These are phyloP conservation scores for Drosophila oshimai DNA, from an alignment of 1,140 invertebrate species.

Conservation along the genomic window DNA sequence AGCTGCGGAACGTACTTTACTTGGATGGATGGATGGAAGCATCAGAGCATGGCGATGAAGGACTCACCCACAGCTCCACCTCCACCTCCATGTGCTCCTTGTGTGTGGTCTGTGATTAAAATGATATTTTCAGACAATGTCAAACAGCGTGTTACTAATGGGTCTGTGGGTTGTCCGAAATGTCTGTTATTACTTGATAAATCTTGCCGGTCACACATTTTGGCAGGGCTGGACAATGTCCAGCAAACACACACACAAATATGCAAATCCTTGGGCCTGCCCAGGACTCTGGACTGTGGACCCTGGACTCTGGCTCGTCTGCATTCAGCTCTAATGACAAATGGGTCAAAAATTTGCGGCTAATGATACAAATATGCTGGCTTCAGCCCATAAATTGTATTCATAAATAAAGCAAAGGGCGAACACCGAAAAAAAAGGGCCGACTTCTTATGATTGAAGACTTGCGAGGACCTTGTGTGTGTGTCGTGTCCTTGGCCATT, in stretches of 20 bases:
- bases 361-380: constrained; percentile 78
- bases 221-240: constrained; percentile 47
- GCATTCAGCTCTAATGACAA: constrained; percentile 73
- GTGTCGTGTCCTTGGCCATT: constrained; percentile 38
- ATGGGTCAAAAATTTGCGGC: constrained; percentile 79
- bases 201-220: constrained; percentile 79
- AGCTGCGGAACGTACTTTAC: not conserved
- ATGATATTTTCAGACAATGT: constrained; percentile 80
- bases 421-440: not conserved
- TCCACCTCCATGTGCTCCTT: constrained; percentile 6
- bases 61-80: not conserved
- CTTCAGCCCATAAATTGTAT: constrained; percentile 72
- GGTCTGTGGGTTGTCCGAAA: constrained; percentile 80
- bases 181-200: constrained; percentile 81
- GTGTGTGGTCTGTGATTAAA: constrained; percentile 68
- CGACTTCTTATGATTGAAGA: constrained; percentile 68
- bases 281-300: too few species aligned
- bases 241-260: constrained; percentile 19
- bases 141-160: constrained; percentile 79
- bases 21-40: not conserved
- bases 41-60: constrained; percentile 16
- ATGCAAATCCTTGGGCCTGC: constrained; percentile 63
- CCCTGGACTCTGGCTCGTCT: too few species aligned
- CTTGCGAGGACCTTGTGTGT: constrained; percentile 40
- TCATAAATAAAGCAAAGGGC: constrained; percentile 62